Percentiles rank a stretch among this genome's conserved stretches.
These are phyloP conservation scores for Chrysochloris asiatica DNA, from an alignment of 2,113 vertebrate genomes.

Conservation along the genomic window DNA sequence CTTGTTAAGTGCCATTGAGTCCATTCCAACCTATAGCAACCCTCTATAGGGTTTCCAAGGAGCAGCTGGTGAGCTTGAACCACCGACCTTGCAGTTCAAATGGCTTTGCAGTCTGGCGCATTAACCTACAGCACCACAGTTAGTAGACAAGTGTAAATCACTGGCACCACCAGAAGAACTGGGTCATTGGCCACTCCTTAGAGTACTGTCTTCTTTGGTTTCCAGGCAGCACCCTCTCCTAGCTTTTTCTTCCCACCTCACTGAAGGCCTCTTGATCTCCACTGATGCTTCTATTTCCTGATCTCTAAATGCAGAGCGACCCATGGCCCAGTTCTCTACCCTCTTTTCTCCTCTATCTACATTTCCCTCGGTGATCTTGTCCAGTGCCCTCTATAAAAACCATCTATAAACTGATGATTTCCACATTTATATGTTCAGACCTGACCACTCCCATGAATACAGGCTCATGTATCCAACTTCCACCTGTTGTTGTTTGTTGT, in stretches of 20 bases:
- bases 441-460: background rate
- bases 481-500: too few relatives aligned
- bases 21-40: too few relatives aligned
- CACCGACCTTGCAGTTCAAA: too few relatives aligned
- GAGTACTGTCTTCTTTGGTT: background rate
- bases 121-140: too few relatives aligned
- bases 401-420: background rate
- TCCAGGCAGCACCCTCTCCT: background rate
- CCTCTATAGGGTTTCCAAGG: too few relatives aligned
- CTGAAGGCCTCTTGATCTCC: background rate
- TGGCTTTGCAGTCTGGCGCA: too few relatives aligned
- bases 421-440: background rate
- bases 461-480: background rate
- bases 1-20: too few relatives aligned
- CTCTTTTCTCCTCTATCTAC: background rate
- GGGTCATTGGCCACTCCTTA: too few relatives aligned
- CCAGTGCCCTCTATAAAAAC: slow-evolving; percentile 10
- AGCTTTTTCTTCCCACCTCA: background rate
- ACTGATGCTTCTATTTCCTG: background rate
- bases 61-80: too few relatives aligned
- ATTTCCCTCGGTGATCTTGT: background rate
- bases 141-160: too few relatives aligned
- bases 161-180: too few relatives aligned
- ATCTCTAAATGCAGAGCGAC: background rate
- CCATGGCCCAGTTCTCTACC: background rate